Evolutionary conservation across 1,140 invertebrate genomes (phyloP), one percentile per base, ranked within the genome.

Genomic region (Drosophila kurseongensis): DNA sequence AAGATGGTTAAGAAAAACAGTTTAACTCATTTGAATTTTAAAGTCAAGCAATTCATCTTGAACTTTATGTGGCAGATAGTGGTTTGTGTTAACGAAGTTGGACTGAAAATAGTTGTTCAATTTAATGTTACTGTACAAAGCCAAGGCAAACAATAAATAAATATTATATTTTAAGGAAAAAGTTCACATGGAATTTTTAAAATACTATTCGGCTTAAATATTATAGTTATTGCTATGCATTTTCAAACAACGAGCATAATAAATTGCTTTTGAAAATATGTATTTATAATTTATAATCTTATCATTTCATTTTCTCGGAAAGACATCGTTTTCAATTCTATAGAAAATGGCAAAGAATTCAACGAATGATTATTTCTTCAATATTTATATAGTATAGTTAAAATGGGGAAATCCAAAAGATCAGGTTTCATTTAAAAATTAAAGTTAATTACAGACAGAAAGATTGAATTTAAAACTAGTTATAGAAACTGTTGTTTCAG

Each of bases 301-400:
- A 16, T 47, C 0, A 12, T 13, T 18, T 23, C 4, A 45, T 45
- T 45, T 44, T 18, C 10, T 12, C 5, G 23, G 10, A 47, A 47
- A 47, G 1, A 23, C 8, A 18, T 47, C 40, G 32, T 13, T 38
- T 29, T 0, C 27, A 36, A 60, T 38, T 13, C 23, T 6, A 29
- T 54, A 13, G 7, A 16, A 38, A 27, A n/a, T 14, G 5, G 4
- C 16, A 35, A 59, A 14, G 16, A 23, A 60, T 54, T 60, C 10
- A 29, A 55, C 7, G 45, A 36, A 59, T 51, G 32, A 2, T 16
- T 40, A 5, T 40, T n/a, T 16, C 32, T 35, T 48, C 50, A 27
- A 58, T 58, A 47, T 52, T 58, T 2, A n/a, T 42, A 50, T 48
- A 32, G 14, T 23, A 4, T 23, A 23, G 23, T 23, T 4, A 23